phyloP scores from a whole-genome alignment of 2,113 vertebrate genomes.

The Nibea albiflora region DNA sequence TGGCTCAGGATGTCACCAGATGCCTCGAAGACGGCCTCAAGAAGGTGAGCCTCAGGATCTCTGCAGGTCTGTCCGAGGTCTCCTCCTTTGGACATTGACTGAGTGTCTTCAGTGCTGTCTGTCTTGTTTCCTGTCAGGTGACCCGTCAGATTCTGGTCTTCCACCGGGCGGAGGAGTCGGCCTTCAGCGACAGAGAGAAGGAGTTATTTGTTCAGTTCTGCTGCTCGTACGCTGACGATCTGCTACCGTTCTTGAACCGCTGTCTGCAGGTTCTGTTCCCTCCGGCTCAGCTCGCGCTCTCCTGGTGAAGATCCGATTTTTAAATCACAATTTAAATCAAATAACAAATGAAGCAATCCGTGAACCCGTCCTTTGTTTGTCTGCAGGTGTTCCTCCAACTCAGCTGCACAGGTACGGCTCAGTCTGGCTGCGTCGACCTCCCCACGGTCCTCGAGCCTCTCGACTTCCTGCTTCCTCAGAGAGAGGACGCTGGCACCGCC shows the following conservation, averaged over 20 bases:
- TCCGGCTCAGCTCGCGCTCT: constrained; percentile 88
- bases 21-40: constrained; percentile 85
- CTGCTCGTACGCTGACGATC: constrained; percentile 87
- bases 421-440: constrained; percentile 82
- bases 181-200: constrained; percentile 88
- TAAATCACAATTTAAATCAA: background rate
- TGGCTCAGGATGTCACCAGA: constrained; percentile 86
- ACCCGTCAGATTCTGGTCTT: constrained; percentile 89
- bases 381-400: constrained; percentile 87
- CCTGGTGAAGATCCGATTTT: constrained; percentile 79
- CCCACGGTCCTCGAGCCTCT: constrained; percentile 80
- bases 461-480: constrained; percentile 87
- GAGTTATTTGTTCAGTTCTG: constrained; percentile 92
- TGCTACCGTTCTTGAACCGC: constrained; percentile 92
- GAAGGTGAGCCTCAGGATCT: constrained; percentile 76
- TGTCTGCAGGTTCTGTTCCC: constrained; percentile 94
- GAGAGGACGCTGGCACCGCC: constrained; percentile 54
- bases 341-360: background rate
- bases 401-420: constrained; percentile 88
- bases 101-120: background rate
- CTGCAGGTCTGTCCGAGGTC: no score
- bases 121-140: constrained; percentile 79
- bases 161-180: constrained; percentile 91
- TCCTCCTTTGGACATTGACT: no score
- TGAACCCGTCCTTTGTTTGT: background rate